Conservation (phyloP, 2,113 vertebrate genomes). For the Laterallus jamaicensis region DNA sequence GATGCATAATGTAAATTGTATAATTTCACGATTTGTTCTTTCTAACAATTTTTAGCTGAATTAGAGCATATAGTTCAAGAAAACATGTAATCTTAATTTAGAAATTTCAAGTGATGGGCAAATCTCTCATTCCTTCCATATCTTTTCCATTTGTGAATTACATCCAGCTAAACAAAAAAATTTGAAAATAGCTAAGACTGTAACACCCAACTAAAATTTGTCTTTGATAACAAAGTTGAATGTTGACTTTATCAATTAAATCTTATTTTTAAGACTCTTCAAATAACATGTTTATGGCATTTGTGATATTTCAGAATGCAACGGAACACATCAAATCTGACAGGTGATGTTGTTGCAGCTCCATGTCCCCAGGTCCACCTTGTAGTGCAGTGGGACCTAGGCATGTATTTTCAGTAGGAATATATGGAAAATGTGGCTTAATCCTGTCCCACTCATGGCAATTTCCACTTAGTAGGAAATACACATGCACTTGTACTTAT, state of each 20-base stretch:
- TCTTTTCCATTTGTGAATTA: neutral
- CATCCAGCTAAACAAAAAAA: neutral
- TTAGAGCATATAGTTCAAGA: neutral
- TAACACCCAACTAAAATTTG: neutral
- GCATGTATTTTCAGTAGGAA: neutral
- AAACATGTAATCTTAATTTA: neutral
- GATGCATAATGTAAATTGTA: neutral
- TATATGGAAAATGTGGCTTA: too few relatives aligned
- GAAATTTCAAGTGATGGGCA: neutral
- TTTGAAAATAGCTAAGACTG: neutral
- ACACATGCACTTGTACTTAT: neutral
- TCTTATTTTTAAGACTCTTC: neutral
- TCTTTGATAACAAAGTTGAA: neutral
- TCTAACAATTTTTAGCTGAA: neutral
- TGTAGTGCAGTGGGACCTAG: neutral
- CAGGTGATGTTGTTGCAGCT: neutral
- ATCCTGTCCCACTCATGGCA: neutral
- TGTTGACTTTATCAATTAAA: neutral
- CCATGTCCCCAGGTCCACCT: neutral
- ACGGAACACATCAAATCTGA: neutral
- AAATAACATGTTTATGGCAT: neutral
- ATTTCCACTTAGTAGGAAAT: neutral
- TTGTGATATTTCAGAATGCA: neutral
- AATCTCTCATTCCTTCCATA: neutral
- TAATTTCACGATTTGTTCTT: neutral